Conservation (phyloP, 1,140 invertebrate species). For the Lutraria rhynchaena region DNA sequence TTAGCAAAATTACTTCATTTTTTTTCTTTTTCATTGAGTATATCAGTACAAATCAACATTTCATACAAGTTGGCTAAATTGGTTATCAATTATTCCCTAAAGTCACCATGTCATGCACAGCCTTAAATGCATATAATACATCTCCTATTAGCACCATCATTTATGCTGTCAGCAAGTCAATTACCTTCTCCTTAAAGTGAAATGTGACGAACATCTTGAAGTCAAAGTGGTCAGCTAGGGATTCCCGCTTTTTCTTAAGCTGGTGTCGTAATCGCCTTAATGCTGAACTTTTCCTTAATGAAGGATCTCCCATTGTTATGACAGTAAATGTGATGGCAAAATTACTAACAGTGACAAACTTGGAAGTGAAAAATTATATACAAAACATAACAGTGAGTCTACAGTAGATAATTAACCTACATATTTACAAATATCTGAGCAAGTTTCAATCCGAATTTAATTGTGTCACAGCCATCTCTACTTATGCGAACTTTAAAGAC, state of each 20-base stretch:
- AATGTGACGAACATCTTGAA: conserved; percentile 81
- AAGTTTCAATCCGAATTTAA: background rate
- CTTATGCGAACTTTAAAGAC: background rate
- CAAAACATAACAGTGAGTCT: conserved; percentile 1
- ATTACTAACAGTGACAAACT: background rate
- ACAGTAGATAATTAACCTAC: background rate
- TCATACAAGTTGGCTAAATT: too few species aligned
- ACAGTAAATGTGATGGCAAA: too few species aligned
- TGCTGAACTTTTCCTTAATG: conserved; percentile 73
- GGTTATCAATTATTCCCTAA: too few species aligned
- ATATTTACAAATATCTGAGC: conserved; percentile 11
- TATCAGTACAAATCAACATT: too few species aligned
- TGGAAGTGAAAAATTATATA: background rate
- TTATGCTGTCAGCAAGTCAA: too few species aligned
- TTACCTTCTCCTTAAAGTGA: conserved; percentile 81
- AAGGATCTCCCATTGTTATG: conserved; percentile 76
- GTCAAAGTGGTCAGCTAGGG: conserved; percentile 81
- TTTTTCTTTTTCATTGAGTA: background rate
- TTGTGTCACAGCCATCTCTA: conserved; percentile 8
- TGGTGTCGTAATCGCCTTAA: conserved; percentile 76
- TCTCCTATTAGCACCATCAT: too few species aligned
- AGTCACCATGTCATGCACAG: too few species aligned
- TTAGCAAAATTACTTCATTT: too few species aligned
- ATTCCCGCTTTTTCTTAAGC: conserved; percentile 79
- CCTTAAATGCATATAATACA: too few species aligned